Evolutionary conservation across 2,888 invertebrate genomes (phyloP).

Genomic region (Panorpa germanica): DNA sequence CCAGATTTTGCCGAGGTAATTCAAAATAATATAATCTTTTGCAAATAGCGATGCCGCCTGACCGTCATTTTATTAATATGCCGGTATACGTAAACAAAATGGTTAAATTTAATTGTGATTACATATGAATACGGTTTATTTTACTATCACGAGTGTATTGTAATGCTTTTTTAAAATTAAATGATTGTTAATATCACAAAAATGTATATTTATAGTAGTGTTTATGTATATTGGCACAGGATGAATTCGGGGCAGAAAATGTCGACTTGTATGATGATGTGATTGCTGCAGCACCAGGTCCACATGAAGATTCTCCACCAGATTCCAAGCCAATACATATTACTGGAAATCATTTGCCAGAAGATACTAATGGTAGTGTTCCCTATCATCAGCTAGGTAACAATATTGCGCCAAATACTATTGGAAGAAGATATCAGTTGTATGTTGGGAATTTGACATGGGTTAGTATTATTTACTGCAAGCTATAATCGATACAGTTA

Average conservation of each 20-base stretch:
- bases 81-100: too few relatives aligned
- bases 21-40: slow-evolving; percentile 7
- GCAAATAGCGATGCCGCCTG: slow-evolving; percentile 11
- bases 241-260: slow-evolving; percentile 69
- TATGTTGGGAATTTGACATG: slow-evolving; percentile 98
- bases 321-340: slow-evolving; percentile 34
- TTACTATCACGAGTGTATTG: slow-evolving; percentile 8
- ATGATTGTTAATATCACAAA: not conserved
- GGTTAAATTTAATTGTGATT: slow-evolving; percentile 23
- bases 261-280: slow-evolving; percentile 94
- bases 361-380: slow-evolving; percentile 53
- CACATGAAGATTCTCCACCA: slow-evolving; percentile 35
- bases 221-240: slow-evolving; percentile 26
- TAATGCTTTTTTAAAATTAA: slow-evolving; percentile 6
- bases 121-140: not conserved
- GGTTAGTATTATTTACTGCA: slow-evolving; percentile 45
- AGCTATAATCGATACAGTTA: slow-evolving; percentile 20
- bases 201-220: slow-evolving; percentile 5
- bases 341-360: slow-evolving; percentile 31
- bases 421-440: slow-evolving; percentile 68
- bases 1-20: slow-evolving; percentile 56
- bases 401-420: slow-evolving; percentile 44
- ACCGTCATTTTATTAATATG: too few relatives aligned
- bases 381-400: slow-evolving; percentile 49
- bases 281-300: slow-evolving; percentile 55